Percentiles rank a stretch among this genome's conserved stretches.
phyloP scores from a whole-genome alignment of 2,113 vertebrate species.

The Mastomys natalensis region DNA sequence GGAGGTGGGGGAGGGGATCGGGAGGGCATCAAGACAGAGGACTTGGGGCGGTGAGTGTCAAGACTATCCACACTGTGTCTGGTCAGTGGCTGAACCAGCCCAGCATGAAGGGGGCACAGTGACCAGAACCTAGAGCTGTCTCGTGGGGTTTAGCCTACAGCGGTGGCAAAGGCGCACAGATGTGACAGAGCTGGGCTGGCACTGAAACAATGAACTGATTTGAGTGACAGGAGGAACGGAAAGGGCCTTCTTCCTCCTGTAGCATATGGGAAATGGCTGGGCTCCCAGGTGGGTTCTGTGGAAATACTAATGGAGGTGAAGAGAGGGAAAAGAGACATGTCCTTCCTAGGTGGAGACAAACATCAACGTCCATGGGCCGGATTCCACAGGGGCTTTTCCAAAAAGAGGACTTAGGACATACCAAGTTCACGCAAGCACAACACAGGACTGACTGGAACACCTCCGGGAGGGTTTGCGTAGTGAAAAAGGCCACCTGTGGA shows the following conservation, averaged over 20 bases:
- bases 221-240: not conserved
- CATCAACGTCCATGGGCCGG: not conserved
- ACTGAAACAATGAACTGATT: not conserved
- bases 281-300: not conserved
- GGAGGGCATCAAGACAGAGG: not conserved
- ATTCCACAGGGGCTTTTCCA: not conserved
- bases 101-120: not conserved
- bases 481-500: not conserved
- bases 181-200: not conserved
- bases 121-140: not conserved
- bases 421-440: not conserved
- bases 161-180: not conserved
- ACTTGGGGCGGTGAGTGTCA: not conserved
- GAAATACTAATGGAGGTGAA: not conserved
- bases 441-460: too few species aligned
- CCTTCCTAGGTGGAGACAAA: not conserved
- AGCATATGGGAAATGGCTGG: not conserved
- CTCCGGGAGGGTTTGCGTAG: not conserved
- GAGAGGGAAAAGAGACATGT: not conserved
- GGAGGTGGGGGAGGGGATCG: rapidly evolving
- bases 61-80: not conserved
- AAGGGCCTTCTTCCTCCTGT: not conserved
- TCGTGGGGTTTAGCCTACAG: not conserved
- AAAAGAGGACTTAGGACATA: not conserved
- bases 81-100: not conserved